phyloP scores from a whole-genome alignment of 2,797 vertebrate species.

The Austrolebias charrua region DNA sequence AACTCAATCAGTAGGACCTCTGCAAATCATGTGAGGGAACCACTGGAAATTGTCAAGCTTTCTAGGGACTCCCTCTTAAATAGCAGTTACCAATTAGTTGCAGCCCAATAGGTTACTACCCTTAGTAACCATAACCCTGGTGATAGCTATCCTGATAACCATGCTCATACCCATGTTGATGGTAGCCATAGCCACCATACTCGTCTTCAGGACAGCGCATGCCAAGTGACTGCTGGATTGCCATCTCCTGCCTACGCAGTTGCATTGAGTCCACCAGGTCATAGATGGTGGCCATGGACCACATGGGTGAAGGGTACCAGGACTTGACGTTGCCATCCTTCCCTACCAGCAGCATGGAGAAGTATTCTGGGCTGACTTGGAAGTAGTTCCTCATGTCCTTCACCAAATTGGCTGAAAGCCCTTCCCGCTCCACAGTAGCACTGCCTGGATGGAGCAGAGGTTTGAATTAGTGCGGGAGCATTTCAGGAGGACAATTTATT shows the following conservation, averaged over 20 bases:
- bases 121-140: conserved; percentile 92
- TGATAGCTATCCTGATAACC: conserved; percentile 94
- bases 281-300: conserved; percentile 97
- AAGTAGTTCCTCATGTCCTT: conserved; percentile 98
- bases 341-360: conserved; percentile 98
- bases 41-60: too few relatives aligned
- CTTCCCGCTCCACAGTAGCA: conserved; percentile 92
- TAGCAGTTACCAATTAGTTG: too few relatives aligned
- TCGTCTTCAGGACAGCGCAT: conserved; percentile 98
- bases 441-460: conserved; percentile 79
- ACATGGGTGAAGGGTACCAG: conserved; percentile 99
- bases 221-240: conserved; percentile 96
- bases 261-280: conserved; percentile 99
- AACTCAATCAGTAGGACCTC: too few relatives aligned
- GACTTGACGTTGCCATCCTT: conserved; percentile 98
- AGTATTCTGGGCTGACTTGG: conserved; percentile 96
- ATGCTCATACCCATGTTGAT: conserved; percentile 93
- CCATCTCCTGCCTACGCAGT: conserved; percentile 97
- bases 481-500: not conserved
- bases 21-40: too few relatives aligned
- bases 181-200: conserved; percentile 95
- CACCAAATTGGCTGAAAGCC: conserved; percentile 86
- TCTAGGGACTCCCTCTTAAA: too few relatives aligned
- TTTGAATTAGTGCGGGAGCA: not conserved
- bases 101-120: too few relatives aligned